phyloP scores from a whole-genome alignment of 1,140 invertebrate species.

The Pseudomyrmex flavicornis region DNA sequence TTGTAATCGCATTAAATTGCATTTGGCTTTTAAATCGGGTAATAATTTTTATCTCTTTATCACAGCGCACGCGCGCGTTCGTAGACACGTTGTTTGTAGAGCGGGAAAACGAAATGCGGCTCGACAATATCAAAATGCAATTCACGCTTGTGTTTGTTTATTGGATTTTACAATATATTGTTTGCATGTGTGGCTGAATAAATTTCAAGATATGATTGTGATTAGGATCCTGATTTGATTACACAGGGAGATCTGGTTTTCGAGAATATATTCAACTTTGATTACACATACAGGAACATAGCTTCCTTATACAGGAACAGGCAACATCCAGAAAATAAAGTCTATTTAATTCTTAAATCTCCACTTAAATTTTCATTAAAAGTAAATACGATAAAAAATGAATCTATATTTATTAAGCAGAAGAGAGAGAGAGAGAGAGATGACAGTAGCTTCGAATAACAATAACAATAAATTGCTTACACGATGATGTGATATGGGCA shows the following conservation, averaged over 20 bases:
- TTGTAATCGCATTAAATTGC: slow-evolving; percentile 47
- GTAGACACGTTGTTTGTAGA: background rate
- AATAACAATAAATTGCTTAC: slow-evolving; percentile 10
- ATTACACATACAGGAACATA: no score
- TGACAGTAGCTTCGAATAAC: background rate
- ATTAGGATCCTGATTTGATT: no score
- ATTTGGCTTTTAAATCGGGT: slow-evolving; percentile 47
- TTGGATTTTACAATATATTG: background rate
- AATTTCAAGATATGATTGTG: background rate
- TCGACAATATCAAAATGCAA: background rate
- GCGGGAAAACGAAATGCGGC: background rate
- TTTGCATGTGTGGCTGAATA: background rate
- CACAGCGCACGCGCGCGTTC: background rate
- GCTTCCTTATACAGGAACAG: no score
- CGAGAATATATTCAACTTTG: no score
- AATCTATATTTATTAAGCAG: no score
- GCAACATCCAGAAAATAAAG: no score
- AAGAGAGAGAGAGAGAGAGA: no score
- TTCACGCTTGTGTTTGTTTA: background rate
- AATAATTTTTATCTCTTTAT: slow-evolving; percentile 31
- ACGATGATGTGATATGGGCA: slow-evolving; percentile 11
- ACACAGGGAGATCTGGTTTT: no score
- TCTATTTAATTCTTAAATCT: no score
- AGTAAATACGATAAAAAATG: no score
- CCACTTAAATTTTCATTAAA: no score